Evolutionary conservation across 2,113 vertebrate genomes (phyloP).

Genomic region (Hyla sarda): DNA sequence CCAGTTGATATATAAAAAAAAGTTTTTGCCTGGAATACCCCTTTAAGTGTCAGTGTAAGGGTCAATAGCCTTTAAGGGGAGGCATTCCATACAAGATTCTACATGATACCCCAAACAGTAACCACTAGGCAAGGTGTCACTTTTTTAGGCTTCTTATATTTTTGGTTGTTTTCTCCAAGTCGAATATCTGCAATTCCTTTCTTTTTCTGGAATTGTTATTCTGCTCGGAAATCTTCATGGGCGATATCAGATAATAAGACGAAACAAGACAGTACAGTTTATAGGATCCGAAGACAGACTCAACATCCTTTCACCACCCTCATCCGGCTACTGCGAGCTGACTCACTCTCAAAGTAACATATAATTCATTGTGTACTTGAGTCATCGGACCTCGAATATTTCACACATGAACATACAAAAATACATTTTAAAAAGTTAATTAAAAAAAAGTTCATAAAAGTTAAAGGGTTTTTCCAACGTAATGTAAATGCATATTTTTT

Average conservation of each 20-base stretch:
- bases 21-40: too few species aligned
- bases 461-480: too few species aligned
- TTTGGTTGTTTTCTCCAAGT: too few species aligned
- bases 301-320: constrained; percentile 41
- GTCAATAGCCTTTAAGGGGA: too few species aligned
- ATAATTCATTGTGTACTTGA: neutral
- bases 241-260: constrained; percentile 1
- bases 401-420: too few species aligned
- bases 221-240: neutral
- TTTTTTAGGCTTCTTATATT: too few species aligned
- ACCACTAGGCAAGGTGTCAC: too few species aligned
- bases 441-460: neutral
- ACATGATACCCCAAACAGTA: too few species aligned
- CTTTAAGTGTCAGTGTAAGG: too few species aligned
- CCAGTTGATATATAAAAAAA: too few species aligned
- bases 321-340: constrained; percentile 10
- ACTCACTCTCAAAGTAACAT: neutral
- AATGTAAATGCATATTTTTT: neutral
- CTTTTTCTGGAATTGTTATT: neutral
- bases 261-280: constrained; percentile 18
- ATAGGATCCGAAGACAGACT: constrained; percentile 30
- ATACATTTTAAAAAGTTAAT: neutral
- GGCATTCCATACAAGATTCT: too few species aligned
- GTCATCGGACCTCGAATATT: neutral
- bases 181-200: neutral